Conservation (phyloP, 2,113 vertebrate genomes). For the Chroicocephalus ridibundus region DNA sequence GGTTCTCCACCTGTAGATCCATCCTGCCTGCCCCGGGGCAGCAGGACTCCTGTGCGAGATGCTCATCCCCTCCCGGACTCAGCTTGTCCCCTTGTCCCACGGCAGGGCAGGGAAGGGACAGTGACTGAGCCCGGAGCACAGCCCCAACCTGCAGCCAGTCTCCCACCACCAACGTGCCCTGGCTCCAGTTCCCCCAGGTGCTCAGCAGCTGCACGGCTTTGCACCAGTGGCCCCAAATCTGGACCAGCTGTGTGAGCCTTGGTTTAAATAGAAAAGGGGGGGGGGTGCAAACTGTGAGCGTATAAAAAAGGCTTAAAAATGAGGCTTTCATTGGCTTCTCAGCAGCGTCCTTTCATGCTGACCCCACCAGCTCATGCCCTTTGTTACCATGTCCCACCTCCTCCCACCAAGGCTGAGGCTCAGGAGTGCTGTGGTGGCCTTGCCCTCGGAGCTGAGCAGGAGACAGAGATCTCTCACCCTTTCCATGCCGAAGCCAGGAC, state of each 20-base stretch:
- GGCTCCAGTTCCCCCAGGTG: neutral
- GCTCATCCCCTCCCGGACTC: neutral
- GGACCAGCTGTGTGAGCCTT: neutral
- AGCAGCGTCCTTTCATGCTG: neutral
- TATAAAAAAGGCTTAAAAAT: neutral
- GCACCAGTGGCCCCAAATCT: neutral
- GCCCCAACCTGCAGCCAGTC: neutral
- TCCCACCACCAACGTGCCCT: neutral
- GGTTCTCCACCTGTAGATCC: neutral
- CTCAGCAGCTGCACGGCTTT: accelerated
- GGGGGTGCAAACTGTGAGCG: neutral
- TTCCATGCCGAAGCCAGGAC: neutral
- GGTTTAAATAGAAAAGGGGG: neutral
- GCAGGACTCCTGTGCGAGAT: neutral
- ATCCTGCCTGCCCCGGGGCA: neutral
- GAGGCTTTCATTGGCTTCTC: neutral
- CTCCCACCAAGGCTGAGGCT: accelerated
- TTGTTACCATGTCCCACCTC: neutral
- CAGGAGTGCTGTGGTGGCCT: neutral
- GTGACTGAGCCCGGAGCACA: neutral
- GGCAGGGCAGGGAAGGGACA: neutral
- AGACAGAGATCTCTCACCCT: neutral
- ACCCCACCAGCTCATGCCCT: neutral
- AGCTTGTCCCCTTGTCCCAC: neutral
- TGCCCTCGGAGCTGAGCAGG: neutral